Evolutionary conservation across 2,113 vertebrate species (phyloP), one percentile per base, ranked within the genome.

Genomic region (Heloderma charlesbogerti): DNA sequence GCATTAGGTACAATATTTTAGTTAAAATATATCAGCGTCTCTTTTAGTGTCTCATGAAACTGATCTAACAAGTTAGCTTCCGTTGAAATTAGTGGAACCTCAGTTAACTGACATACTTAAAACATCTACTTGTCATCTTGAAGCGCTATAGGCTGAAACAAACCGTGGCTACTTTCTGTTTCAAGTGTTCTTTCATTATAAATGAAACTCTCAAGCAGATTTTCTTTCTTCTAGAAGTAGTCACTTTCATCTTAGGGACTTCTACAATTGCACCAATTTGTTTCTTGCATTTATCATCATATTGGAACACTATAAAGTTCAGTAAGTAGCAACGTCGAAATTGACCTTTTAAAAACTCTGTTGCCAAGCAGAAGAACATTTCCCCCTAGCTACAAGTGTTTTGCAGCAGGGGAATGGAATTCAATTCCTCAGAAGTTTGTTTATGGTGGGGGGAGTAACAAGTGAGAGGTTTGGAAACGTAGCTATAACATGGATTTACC

Each of bases 331-430:
- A 88, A 92, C 93, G 91, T 84, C 87, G 67, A 45, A 92, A 93
- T 91, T 94, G 95, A 95, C 95, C 92, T 94, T 96, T 94, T 57
- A 92, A 89, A 88, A 92, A 91, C 89, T 72, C 83, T 89, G 93
- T 96, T 95, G 94, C 91, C 94, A 95, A 82, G 95, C 91, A 86
- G 92, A 92, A n/a, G 83, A 82, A 25, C 82, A 85, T 93, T 94
- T 95, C 89, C 92, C 94, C 94, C 90, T 95, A 94, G 95, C 95
- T 94, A 96, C 94, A 89, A 91, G 93, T 94, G 93, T 95, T 95
- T 92, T 94, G 93, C 88, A 91, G 91, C 88, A 89, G 78, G 40
- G 90, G 72, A 95, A 87, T 67, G 92, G 93, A 93, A 91, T 83
- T n/a, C 92, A 86, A 93, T 94, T 85, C 94, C 86, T 84, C 48